Conservation (phyloP, 2,113 vertebrate species). For the Perognathus longimembris region DNA sequence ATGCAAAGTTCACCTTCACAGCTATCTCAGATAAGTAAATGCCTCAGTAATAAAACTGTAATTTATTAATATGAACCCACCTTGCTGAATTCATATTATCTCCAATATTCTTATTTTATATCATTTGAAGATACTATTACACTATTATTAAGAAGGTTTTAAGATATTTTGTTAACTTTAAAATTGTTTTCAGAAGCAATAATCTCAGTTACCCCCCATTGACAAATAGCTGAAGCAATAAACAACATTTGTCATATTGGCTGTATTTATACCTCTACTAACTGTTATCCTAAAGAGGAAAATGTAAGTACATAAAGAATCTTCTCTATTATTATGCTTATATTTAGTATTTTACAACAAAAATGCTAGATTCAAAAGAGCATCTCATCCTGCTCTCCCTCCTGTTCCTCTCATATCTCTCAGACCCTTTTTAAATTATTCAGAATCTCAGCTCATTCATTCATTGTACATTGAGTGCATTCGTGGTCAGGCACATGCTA, state of each 20-base stretch:
- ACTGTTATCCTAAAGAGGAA: not conserved
- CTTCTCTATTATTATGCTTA: not conserved
- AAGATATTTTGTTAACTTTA: not conserved
- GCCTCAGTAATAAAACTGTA: not conserved
- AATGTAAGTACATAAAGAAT: not conserved
- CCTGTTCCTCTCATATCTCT: not conserved
- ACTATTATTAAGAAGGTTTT: not conserved
- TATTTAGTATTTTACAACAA: not conserved
- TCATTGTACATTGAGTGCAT: too few relatives aligned
- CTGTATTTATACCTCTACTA: not conserved
- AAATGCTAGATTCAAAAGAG: not conserved
- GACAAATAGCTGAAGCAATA: not conserved
- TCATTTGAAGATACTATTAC: not conserved
- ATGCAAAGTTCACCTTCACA: not conserved
- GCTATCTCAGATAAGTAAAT: not conserved
- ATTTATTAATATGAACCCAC: not conserved
- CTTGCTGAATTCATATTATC: not conserved
- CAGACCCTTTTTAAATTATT: too few relatives aligned
- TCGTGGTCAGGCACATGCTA: too few relatives aligned
- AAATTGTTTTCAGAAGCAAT: not conserved
- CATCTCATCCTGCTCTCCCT: not conserved
- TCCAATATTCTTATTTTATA: not conserved
- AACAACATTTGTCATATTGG: not conserved
- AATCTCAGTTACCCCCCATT: not conserved
- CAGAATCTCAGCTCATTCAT: too few relatives aligned